Evolutionary conservation across 2,888 invertebrate genomes (phyloP).

Genomic region (Lasioglossum marginatum): DNA sequence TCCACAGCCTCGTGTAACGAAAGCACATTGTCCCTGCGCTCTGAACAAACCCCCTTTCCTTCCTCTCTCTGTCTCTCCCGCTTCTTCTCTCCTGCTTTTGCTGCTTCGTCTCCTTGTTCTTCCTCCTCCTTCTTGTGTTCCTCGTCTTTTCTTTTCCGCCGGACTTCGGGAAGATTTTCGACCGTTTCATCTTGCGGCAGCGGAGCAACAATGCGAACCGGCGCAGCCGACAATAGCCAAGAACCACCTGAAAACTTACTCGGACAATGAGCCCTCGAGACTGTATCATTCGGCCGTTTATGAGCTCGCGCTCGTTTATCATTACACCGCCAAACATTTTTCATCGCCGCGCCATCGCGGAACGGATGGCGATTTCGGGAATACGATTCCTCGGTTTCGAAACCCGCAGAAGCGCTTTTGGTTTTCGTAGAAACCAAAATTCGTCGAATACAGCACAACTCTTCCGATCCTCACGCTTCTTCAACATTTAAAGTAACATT

Average conservation of each 20-base stretch:
- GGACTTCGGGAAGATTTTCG: constrained; percentile 61
- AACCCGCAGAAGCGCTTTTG: background rate
- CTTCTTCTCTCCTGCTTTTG: background rate
- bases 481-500: too few species aligned
- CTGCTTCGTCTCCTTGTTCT: constrained; percentile 1
- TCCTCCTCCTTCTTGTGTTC: background rate
- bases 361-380: constrained; percentile 49
- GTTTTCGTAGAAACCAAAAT: background rate
- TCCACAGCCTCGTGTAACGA: constrained; percentile 54
- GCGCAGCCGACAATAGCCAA: constrained; percentile 69
- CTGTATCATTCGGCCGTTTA: constrained; percentile 83
- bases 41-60: constrained; percentile 35
- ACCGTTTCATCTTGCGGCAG: constrained; percentile 67
- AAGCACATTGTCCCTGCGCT: constrained; percentile 51
- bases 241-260: constrained; percentile 76
- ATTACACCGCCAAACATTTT: constrained; percentile 77
- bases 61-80: constrained; percentile 10
- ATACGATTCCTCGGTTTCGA: background rate
- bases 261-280: constrained; percentile 78
- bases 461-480: too few species aligned
- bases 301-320: constrained; percentile 81
- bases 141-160: constrained; percentile 25
- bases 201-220: constrained; percentile 69
- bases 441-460: too few species aligned
- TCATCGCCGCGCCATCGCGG: constrained; percentile 69